Evolutionary conservation across 2,113 vertebrate species (phyloP), one percentile per base, ranked within the genome.

Genomic region (Sylvilagus bachmani): DNA sequence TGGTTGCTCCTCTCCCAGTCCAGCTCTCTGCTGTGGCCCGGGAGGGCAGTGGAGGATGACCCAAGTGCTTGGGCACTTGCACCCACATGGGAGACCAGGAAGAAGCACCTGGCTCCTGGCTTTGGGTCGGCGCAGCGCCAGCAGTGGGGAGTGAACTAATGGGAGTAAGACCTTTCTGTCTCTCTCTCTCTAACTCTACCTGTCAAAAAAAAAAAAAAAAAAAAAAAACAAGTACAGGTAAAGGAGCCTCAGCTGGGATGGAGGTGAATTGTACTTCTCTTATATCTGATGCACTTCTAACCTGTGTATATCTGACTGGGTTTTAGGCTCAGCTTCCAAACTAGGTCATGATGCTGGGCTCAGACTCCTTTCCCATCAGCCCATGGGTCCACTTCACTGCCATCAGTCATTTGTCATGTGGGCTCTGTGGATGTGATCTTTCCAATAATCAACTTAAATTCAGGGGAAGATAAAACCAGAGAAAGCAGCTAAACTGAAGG

Each of bases 371-470:
- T 80, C 33, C 61, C 11, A 16, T 62, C 85, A 51, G 90, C 90
- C 88, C 85, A 22, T 27, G 78, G 89, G 90, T 66, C 85, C 75
- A 89, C 38, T 86, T 82, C 85, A 73, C 66, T 75, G 80, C 74
- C 82, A 71, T 78, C 78, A 96, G 88, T 96, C 90, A 82, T 85
- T 92, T 90, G 86, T 86, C 94, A 83, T 82, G 86, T 77, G 31
- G 66, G 27, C 7, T 92, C 27, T 89, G 85, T 87, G 88, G 89
- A 95, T 67, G 53, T 73, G 78, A 67, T 86, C 74, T 94, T 95
- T 95, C 74, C 70, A 90, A 89, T 51, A 83, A 94, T 80, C 64
- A 75, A 93, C 73, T 92, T 91, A 95, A 96, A 93, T 95, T 89
- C 95, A 86, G 74, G 19, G 27, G 93, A 95, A 97, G 75, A 95